A percentile compares a stretch with the other conserved stretches of the same genome.
Conservation (phyloP, 2,113 vertebrate species). For the Myrmophylax atrothorax region DNA sequence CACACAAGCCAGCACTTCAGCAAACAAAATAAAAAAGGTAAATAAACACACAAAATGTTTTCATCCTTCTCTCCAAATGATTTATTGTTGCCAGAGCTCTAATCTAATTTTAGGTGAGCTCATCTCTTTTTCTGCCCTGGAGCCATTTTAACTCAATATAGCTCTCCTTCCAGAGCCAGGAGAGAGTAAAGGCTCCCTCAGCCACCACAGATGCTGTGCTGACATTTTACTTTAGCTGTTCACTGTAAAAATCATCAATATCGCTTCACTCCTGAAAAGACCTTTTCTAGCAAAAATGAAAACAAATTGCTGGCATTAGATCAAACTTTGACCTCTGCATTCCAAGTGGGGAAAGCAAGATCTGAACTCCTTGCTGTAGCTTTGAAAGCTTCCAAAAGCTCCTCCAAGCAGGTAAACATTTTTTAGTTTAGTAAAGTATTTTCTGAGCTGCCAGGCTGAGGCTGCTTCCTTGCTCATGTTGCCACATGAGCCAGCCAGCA, state of each 20-base stretch:
- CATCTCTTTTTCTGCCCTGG: constrained; percentile 55
- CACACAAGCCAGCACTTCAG: not conserved
- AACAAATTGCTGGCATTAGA: constrained; percentile 40
- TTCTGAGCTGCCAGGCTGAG: not conserved
- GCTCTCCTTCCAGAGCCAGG: not conserved
- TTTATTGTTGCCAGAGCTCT: constrained; percentile 46
- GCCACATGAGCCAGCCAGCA: fast-evolving
- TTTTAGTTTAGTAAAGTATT: not conserved
- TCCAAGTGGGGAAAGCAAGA: not conserved
- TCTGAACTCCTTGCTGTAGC: not conserved
- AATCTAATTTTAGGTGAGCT: constrained; percentile 67
- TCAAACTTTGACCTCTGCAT: constrained; percentile 25
- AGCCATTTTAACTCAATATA: constrained; percentile 66
- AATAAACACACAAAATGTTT: not conserved
- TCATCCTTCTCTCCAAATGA: constrained; percentile 36
- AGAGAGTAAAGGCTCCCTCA: constrained; percentile 28
- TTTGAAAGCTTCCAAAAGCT: not conserved
- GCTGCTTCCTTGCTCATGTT: not conserved
- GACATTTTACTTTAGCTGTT: constrained; percentile 47
- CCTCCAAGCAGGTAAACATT: not conserved
- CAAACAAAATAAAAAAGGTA: not conserved
- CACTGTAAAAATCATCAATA: constrained; percentile 42
- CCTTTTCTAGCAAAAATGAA: constrained; percentile 45
- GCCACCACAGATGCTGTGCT: constrained; percentile 7
- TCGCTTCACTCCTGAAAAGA: not conserved